A percentile compares a stretch with the other conserved stretches of the same genome.
Evolutionary conservation across 2,113 vertebrate species (phyloP).

Genomic region (Globicephala melas): DNA sequence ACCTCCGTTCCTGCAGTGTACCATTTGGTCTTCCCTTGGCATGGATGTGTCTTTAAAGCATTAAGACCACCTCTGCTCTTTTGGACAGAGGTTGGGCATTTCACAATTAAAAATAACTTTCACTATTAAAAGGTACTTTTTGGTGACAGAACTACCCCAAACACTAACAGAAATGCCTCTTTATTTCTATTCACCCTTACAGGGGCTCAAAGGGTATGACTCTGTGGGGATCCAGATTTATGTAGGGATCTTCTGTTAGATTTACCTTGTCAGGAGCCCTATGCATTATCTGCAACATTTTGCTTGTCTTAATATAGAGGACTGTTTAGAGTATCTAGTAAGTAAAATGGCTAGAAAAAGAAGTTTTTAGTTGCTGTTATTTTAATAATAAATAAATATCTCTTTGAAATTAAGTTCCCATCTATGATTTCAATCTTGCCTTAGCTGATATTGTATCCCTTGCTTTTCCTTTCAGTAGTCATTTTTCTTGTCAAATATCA

Average conservation of each 20-base stretch:
- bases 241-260: not conserved
- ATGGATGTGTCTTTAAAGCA: not conserved
- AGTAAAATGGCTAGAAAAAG: not conserved
- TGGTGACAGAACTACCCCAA: not conserved
- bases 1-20: not conserved
- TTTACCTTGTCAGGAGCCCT: not conserved
- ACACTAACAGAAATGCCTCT: not conserved
- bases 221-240: not conserved
- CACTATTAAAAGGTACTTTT: not conserved
- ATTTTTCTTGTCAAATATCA: slow-evolving; percentile 24
- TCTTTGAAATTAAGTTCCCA: slow-evolving; percentile 10
- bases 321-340: not conserved
- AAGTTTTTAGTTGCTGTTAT: not conserved
- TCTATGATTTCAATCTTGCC: not conserved
- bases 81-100: not conserved
- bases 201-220: not conserved
- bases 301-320: not conserved
- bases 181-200: not conserved
- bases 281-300: not conserved
- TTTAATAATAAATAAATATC: slow-evolving; percentile 14
- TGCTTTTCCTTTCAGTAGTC: not conserved
- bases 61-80: not conserved
- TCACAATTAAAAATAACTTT: not conserved
- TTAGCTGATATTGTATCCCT: not conserved
- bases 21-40: not conserved